Percentiles rank a stretch among this genome's conserved stretches.
Conservation (phyloP, 2,113 vertebrate genomes). For the Hydrolagus affinis region DNA sequence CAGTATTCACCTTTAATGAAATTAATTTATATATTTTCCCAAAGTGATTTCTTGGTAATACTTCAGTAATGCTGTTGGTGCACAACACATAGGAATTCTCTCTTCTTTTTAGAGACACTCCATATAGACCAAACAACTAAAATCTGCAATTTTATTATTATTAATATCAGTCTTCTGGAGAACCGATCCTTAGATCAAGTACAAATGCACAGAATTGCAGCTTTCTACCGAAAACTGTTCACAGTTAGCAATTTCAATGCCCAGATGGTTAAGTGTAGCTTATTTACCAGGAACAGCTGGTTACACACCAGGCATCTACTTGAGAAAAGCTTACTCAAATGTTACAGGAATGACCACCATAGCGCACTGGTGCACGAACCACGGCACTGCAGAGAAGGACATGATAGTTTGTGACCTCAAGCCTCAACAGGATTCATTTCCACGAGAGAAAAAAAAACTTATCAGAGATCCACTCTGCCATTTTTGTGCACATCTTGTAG, state of each 20-base stretch:
- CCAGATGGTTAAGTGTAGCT: conserved; percentile 6
- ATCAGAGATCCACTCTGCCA: too few relatives aligned
- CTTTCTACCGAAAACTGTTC: not conserved
- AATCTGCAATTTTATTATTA: too few relatives aligned
- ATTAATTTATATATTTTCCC: too few relatives aligned
- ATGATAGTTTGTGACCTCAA: not conserved
- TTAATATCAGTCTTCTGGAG: not conserved
- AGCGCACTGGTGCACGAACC: not conserved
- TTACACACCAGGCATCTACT: not conserved
- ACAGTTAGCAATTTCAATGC: not conserved
- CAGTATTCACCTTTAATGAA: too few relatives aligned
- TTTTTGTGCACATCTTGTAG: too few relatives aligned
- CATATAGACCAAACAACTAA: too few relatives aligned
- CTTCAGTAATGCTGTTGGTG: too few relatives aligned
- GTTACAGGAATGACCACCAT: not conserved
- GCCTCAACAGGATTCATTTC: not conserved
- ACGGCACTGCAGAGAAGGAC: not conserved
- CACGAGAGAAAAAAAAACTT: too few relatives aligned
- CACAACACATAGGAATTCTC: too few relatives aligned
- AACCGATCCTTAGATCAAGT: not conserved
- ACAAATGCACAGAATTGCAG: not conserved
- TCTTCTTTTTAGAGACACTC: too few relatives aligned
- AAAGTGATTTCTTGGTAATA: too few relatives aligned
- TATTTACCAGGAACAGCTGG: conserved; percentile 17
- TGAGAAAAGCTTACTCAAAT: not conserved